Conservation (phyloP, 2,888 invertebrate species). For the Rotaria magnacalcarata region DNA sequence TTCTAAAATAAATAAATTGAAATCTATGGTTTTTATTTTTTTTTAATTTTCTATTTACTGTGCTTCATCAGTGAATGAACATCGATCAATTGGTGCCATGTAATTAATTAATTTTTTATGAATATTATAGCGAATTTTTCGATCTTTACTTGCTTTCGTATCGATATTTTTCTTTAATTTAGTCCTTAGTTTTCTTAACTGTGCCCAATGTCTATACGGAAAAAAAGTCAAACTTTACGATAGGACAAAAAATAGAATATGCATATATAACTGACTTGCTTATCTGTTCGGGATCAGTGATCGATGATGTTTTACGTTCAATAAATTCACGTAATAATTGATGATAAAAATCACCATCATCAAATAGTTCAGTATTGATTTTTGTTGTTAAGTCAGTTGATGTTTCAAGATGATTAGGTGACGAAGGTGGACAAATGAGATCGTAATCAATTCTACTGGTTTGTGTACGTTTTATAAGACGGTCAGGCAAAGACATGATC, state of each 20-base stretch:
- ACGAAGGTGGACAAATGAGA: not conserved
- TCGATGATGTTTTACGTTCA: conserved; percentile 77
- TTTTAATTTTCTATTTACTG: conserved; percentile 57
- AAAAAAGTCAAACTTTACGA: not conserved
- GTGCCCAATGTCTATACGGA: conserved; percentile 72
- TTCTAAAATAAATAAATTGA: not conserved
- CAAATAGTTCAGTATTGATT: conserved; percentile 77
- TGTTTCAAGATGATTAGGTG: not conserved
- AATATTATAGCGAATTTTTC: conserved; percentile 68
- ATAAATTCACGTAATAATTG: conserved; percentile 83
- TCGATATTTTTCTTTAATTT: conserved; percentile 83
- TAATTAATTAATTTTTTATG: conserved; percentile 75
- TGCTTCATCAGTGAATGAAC: conserved; percentile 72
- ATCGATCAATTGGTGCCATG: conserved; percentile 74
- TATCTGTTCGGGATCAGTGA: conserved; percentile 77
- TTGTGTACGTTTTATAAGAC: conserved; percentile 74
- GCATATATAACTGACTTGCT: conserved; percentile 62
- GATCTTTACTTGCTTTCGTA: conserved; percentile 85
- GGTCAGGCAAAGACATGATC: conserved; percentile 72
- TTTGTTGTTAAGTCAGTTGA: conserved; percentile 54
- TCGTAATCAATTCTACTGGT: not conserved
- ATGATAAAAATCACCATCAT: conserved; percentile 94
- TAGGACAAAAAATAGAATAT: not conserved
- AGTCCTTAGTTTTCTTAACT: conserved; percentile 80
- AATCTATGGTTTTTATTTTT: not conserved